Percentiles rank a stretch among this genome's conserved stretches.
Evolutionary conservation across 2,888 invertebrate species (phyloP).

Genomic region (Epinotia brunnichana): DNA sequence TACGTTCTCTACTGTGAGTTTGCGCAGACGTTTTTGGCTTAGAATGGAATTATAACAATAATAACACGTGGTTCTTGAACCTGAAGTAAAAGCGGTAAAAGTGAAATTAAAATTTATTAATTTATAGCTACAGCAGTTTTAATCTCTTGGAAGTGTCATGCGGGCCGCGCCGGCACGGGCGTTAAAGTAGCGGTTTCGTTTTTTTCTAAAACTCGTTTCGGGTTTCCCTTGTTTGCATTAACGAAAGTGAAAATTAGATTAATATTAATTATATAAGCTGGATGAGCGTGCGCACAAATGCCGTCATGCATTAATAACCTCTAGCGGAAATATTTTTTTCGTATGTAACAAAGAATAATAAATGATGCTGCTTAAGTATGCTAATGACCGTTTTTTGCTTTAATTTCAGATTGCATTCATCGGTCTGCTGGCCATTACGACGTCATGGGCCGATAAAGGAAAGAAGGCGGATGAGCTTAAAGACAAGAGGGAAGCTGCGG

Average conservation of each 20-base stretch:
- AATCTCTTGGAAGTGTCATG: conserved; percentile 71
- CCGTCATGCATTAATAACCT: conserved; percentile 34
- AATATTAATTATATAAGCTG: conserved; percentile 41
- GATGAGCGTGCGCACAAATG: conserved; percentile 28
- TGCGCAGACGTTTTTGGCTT: neutral
- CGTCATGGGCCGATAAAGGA: conserved; percentile 67
- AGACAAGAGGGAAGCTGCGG: conserved; percentile 73
- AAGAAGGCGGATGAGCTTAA: conserved; percentile 69
- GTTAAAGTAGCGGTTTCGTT: conserved; percentile 57
- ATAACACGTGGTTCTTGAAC: conserved; percentile 50
- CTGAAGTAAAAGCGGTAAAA: conserved; percentile 77
- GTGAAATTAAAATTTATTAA: conserved; percentile 80
- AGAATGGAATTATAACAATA: conserved; percentile 17
- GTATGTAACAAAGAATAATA: conserved; percentile 17
- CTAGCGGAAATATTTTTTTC: conserved; percentile 29
- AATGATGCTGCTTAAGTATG: conserved; percentile 21
- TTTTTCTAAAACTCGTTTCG: conserved; percentile 59
- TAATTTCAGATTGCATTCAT: conserved; percentile 72
- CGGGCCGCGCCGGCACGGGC: conserved; percentile 68
- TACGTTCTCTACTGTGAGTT: neutral
- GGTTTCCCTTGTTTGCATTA: conserved; percentile 58
- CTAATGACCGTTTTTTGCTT: conserved; percentile 51
- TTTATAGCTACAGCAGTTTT: conserved; percentile 66
- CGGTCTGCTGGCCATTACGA: conserved; percentile 68
- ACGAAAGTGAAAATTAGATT: conserved; percentile 54